These are phyloP conservation scores for Isotomurus palustris DNA, from an alignment of 2,888 invertebrate species.

Conservation along the genomic window DNA sequence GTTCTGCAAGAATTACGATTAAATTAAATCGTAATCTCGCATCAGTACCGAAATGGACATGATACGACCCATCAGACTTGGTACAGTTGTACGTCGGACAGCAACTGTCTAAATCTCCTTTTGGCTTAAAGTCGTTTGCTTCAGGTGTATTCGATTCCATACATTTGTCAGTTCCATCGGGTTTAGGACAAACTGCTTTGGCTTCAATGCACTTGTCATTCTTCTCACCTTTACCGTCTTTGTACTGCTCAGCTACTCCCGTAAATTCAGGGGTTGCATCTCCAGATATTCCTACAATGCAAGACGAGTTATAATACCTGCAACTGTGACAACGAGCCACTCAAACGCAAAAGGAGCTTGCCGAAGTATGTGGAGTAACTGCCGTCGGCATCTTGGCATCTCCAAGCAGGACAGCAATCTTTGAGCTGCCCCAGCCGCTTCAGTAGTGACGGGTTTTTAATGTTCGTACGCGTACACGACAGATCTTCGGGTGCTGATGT, in stretches of 20 bases:
- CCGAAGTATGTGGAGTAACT: conserved; percentile 9
- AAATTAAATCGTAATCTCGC: not conserved
- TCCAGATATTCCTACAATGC: too few species aligned
- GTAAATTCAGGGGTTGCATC: too few species aligned
- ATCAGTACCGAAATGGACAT: conserved; percentile 15
- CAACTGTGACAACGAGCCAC: too few species aligned
- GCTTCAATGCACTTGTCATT: conserved; percentile 8
- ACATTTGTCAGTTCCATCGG: not conserved
- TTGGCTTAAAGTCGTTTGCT: conserved; percentile 6
- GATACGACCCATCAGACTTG: conserved; percentile 4
- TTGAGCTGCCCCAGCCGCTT: conserved; percentile 6
- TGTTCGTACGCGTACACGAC: conserved; percentile 4
- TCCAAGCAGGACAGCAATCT: conserved; percentile 15
- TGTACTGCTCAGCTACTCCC: too few species aligned
- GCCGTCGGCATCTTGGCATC: conserved; percentile 13
- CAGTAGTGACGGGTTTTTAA: conserved; percentile 3
- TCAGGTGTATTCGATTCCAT: conserved; percentile 3
- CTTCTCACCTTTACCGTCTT: too few species aligned
- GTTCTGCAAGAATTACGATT: not conserved
- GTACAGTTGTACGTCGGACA: conserved; percentile 24
- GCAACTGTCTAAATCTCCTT: conserved; percentile 13
- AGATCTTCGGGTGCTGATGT: conserved; percentile 2
- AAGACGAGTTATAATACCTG: too few species aligned
- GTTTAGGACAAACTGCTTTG: conserved; percentile 13
- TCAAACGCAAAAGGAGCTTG: too few species aligned